A percentile compares a stretch with the other conserved stretches of the same genome.
These are phyloP conservation scores for Geophilus truncorum DNA, from an alignment of 2,888 invertebrate genomes.

Conservation along the genomic window DNA sequence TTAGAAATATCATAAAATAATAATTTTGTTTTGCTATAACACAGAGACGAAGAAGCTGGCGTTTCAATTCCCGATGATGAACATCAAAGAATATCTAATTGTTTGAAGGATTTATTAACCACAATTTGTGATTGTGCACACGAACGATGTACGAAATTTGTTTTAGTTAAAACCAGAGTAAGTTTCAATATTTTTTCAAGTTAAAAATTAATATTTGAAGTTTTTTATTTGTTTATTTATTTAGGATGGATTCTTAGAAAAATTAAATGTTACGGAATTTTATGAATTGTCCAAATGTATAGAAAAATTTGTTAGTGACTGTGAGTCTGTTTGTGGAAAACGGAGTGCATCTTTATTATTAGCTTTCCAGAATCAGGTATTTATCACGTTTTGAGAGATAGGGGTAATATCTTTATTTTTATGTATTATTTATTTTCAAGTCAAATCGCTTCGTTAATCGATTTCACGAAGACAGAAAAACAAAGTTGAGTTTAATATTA, in stretches of 20 bases:
- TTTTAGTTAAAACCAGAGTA: conserved; percentile 59
- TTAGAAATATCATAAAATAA: conserved; percentile 38
- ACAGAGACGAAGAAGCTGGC: conserved; percentile 44
- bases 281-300: conserved; percentile 69
- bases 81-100: conserved; percentile 61
- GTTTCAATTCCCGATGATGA: conserved; percentile 67
- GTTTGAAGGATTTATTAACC: conserved; percentile 68
- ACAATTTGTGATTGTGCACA: conserved; percentile 88
- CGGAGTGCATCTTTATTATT: conserved; percentile 72
- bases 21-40: conserved; percentile 33
- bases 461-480: conserved; percentile 83
- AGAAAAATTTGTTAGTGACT: conserved; percentile 69
- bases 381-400: background rate
- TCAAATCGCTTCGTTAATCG: conserved; percentile 84
- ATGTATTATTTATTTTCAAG: no score
- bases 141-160: conserved; percentile 82
- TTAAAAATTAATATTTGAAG: background rate
- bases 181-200: conserved; percentile 5
- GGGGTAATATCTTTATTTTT: no score
- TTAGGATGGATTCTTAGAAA: conserved; percentile 57
- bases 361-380: conserved; percentile 63
- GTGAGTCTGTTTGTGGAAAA: conserved; percentile 68
- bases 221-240: conserved; percentile 32
- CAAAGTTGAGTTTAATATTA: conserved; percentile 73
- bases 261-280: conserved; percentile 71